phyloP scores from a whole-genome alignment of 2,797 vertebrate genomes.

The Brachyalestes nurse region DNA sequence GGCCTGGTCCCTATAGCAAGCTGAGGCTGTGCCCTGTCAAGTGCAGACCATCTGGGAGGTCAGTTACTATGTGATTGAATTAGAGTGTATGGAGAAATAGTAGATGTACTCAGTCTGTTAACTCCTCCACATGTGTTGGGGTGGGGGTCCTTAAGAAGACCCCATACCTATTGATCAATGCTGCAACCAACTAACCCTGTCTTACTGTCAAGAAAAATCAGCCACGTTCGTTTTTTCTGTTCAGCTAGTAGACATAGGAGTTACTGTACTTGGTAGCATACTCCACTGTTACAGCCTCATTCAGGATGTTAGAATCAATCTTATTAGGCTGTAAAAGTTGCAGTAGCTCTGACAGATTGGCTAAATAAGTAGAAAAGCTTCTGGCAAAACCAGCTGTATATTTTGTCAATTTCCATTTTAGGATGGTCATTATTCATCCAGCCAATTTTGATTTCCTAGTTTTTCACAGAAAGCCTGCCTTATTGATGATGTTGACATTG shows the following conservation, averaged over 20 bases:
- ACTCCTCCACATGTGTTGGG: too few species aligned
- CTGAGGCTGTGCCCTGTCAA: too few species aligned
- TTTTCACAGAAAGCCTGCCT: background rate
- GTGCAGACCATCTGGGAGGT: too few species aligned
- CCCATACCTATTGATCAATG: background rate
- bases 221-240: background rate
- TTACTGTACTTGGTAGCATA: background rate
- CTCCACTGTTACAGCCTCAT: background rate
- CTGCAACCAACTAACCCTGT: background rate
- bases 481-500: background rate
- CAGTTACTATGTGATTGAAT: too few species aligned
- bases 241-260: background rate
- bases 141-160: too few species aligned
- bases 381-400: background rate
- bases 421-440: slow-evolving; percentile 3
- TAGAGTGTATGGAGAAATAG: too few species aligned
- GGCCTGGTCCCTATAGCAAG: too few species aligned
- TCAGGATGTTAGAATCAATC: background rate
- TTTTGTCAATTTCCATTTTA: slow-evolving; percentile 15
- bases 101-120: too few species aligned
- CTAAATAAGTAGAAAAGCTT: slow-evolving; percentile 5
- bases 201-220: background rate
- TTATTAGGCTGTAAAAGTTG: slow-evolving; percentile 9
- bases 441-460: background rate
- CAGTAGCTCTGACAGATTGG: background rate